Evolutionary conservation across 2,797 vertebrate species (phyloP).

Genomic region (Gadopsis bispinosus): DNA sequence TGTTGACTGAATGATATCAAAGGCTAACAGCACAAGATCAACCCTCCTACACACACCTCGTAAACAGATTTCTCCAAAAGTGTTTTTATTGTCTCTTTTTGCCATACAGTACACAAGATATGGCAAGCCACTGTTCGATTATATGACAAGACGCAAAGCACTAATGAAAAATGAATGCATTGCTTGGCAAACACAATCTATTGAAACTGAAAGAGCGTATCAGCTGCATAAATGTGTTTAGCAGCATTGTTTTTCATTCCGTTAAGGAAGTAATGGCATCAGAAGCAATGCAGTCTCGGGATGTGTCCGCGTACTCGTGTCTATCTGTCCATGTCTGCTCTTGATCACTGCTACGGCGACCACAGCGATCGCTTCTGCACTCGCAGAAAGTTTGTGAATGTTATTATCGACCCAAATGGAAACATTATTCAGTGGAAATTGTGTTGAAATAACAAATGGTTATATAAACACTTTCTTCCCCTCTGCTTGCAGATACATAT

Average conservation of each 20-base stretch:
- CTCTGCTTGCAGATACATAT: slow-evolving; percentile 68
- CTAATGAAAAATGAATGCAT: slow-evolving; percentile 55
- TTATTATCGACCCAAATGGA: slow-evolving; percentile 36
- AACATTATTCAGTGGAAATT: slow-evolving; percentile 63
- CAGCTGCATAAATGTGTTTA: slow-evolving; percentile 46
- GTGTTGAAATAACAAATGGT: slow-evolving; percentile 75
- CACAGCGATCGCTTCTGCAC: not conserved
- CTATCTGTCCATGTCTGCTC: slow-evolving; percentile 65
- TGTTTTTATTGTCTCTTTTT: slow-evolving; percentile 5
- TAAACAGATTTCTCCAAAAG: slow-evolving; percentile 20
- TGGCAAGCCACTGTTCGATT: slow-evolving; percentile 31
- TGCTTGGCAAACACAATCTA: slow-evolving; percentile 50
- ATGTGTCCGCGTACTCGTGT: slow-evolving; percentile 18
- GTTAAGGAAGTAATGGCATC: slow-evolving; percentile 44
- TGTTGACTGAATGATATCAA: slow-evolving; percentile 54
- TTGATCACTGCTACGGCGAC: slow-evolving; percentile 35
- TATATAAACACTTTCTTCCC: slow-evolving; percentile 40
- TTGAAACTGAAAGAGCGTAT: slow-evolving; percentile 54
- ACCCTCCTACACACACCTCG: slow-evolving; percentile 41
- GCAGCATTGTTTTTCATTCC: slow-evolving; percentile 38
- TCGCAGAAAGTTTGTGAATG: slow-evolving; percentile 47
- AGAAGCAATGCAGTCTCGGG: slow-evolving; percentile 4
- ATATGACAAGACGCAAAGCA: slow-evolving; percentile 21
- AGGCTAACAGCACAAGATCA: slow-evolving; percentile 40
- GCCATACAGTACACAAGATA: slow-evolving; percentile 14